Evolutionary conservation across 2,113 vertebrate genomes (phyloP).

Genomic region (Irena cyanogastra): DNA sequence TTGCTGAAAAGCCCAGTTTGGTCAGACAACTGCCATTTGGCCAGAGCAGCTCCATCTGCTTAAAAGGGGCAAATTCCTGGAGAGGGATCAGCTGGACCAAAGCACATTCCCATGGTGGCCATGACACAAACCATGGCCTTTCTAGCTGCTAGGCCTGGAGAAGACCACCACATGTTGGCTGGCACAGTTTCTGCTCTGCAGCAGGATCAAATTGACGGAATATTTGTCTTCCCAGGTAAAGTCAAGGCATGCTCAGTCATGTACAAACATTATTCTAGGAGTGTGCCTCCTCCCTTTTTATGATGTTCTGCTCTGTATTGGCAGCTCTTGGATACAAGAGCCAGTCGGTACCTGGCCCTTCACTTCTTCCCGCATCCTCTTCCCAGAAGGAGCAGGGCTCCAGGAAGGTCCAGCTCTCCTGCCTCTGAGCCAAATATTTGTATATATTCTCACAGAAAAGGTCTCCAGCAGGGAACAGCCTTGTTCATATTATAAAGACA

Average conservation of each 20-base stretch:
- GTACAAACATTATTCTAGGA: background rate
- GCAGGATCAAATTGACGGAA: background rate
- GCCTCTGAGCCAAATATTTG: background rate
- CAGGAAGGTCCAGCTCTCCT: background rate
- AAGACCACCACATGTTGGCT: background rate
- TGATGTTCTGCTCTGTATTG: background rate
- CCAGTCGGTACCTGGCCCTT: background rate
- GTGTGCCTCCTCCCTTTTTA: background rate
- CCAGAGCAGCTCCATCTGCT: background rate
- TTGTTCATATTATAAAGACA: background rate
- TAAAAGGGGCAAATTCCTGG: background rate
- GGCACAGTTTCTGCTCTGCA: background rate
- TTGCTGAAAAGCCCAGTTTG: background rate
- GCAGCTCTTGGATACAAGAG: background rate
- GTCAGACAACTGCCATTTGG: accelerated
- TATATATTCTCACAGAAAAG: background rate
- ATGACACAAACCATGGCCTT: accelerated
- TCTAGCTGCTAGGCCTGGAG: background rate
- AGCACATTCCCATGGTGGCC: background rate
- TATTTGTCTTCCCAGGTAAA: background rate
- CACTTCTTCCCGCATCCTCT: background rate
- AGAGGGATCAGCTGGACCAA: background rate
- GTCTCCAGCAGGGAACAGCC: background rate
- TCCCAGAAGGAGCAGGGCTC: background rate
- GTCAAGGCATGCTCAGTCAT: background rate